These are phyloP conservation scores for Smittia aterrima DNA, from an alignment of 2,888 invertebrate species.

Conservation along the genomic window DNA sequence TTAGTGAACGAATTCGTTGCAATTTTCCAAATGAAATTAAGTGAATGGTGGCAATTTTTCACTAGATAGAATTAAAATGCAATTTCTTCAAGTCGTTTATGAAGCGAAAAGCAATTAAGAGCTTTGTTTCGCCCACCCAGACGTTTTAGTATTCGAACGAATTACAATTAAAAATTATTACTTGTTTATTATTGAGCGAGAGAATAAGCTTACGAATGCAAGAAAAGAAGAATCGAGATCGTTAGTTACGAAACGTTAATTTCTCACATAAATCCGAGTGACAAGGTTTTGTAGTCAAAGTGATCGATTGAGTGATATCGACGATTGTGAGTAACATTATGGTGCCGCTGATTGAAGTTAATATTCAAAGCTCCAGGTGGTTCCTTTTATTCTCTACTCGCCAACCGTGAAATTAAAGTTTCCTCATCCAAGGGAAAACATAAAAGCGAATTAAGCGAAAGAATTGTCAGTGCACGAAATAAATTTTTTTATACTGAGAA, in stretches of 20 bases:
- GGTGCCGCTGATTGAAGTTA: background rate
- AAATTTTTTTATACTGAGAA: too few relatives aligned
- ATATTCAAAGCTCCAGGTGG: background rate
- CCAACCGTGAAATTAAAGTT: background rate
- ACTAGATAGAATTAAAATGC: background rate
- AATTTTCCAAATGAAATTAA: background rate
- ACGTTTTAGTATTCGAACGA: background rate
- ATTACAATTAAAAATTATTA: constrained; percentile 26
- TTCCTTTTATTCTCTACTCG: background rate
- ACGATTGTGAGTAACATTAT: too few relatives aligned
- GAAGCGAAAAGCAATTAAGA: background rate
- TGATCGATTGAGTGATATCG: background rate
- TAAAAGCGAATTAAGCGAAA: too few relatives aligned
- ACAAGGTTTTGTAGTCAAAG: background rate
- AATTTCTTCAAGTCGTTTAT: background rate
- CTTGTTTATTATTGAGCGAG: background rate
- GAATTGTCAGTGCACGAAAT: too few relatives aligned
- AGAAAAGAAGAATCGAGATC: background rate
- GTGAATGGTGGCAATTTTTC: background rate
- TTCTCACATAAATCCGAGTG: constrained; percentile 27
- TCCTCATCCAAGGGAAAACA: background rate
- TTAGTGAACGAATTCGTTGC: background rate
- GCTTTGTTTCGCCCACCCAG: background rate
- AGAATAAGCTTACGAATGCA: background rate
- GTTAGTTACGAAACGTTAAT: background rate